These are phyloP conservation scores for Trachymyrmex septentrionalis DNA, from an alignment of 1,140 invertebrate species.

Conservation along the genomic window DNA sequence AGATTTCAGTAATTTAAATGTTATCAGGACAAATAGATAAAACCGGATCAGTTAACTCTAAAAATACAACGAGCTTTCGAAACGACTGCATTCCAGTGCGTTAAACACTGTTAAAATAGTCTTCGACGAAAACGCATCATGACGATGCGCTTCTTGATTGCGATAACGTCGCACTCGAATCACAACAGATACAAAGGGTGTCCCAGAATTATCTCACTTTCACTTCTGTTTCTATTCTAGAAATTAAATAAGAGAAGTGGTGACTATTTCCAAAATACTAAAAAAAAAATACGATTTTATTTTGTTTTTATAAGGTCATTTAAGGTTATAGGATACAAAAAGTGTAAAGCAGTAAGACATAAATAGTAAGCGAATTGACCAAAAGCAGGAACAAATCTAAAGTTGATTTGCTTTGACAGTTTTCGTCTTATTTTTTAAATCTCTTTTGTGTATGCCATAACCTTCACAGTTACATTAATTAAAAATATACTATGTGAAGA, in stretches of 20 bases:
- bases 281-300: neutral
- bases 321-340: no score
- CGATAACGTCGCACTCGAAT: conserved; percentile 31
- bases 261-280: neutral
- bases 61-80: conserved; percentile 4
- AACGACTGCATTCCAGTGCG: conserved; percentile 17
- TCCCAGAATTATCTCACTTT: conserved; percentile 20
- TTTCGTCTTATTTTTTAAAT: no score
- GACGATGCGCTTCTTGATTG: conserved; percentile 37
- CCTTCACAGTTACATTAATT: neutral
- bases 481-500: neutral
- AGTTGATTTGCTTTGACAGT: no score
- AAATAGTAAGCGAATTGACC: no score
- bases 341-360: neutral
- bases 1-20: neutral
- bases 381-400: no score
- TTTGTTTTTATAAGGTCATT: neutral
- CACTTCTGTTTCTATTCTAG: neutral
- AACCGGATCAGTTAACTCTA: conserved; percentile 24
- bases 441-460: no score
- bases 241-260: neutral
- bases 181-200: conserved; percentile 22
- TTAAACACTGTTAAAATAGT: conserved; percentile 17
- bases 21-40: conserved; percentile 41
- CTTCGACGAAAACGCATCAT: conserved; percentile 11